Evolutionary conservation across 2,797 vertebrate genomes (phyloP), one percentile per base, ranked within the genome.

Genomic region (Rhadinocentrus ornatus): DNA sequence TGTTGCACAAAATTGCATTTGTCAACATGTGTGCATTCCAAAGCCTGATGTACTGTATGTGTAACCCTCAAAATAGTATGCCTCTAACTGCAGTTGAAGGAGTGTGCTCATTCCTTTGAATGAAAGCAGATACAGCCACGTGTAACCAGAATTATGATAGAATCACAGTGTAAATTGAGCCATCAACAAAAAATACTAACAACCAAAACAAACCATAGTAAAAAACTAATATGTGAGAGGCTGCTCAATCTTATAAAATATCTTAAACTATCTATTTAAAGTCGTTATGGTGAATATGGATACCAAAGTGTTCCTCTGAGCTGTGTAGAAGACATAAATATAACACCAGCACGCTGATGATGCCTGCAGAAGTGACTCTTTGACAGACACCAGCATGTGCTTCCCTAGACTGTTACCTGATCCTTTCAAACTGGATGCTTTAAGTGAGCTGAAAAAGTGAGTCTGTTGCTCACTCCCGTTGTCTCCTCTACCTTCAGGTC

Each of bases 341-440:
- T 93, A 93, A 93, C 88, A 34, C 76, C 70, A 89, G 83, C 88
- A 89, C 93, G 91, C 91, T 95, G 94, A 95, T 93, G 93, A 95
- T 96, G 96, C 90, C 93, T 94, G 94, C 95, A 96, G 92, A 95
- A 94, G 92, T 91, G 86, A 80, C 79, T 77, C 84, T 95, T 97
- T 99, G 98, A 99, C 90, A 86, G 98, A 99, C 97, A 97, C 93
- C 83, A 95, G 82, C 98, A 99, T 95, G 92, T 99, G 98, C 85
- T 76, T 71, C 69, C 64, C 74, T 53, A 77, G 81, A 78, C 69
- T 57, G 97, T 95, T 95, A 97, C 94, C 91, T 89, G 96, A 98
- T 96, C 96, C 95, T 89, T 90, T 92, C 87, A 85, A 93, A 94
- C 90, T 87, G 92, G 73, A 84, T 91, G 91, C 91, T 95, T 94